Base-by-base conservation (phyloP, 2,797 vertebrate genomes). In the Eidolon dupreanum region DNA sequence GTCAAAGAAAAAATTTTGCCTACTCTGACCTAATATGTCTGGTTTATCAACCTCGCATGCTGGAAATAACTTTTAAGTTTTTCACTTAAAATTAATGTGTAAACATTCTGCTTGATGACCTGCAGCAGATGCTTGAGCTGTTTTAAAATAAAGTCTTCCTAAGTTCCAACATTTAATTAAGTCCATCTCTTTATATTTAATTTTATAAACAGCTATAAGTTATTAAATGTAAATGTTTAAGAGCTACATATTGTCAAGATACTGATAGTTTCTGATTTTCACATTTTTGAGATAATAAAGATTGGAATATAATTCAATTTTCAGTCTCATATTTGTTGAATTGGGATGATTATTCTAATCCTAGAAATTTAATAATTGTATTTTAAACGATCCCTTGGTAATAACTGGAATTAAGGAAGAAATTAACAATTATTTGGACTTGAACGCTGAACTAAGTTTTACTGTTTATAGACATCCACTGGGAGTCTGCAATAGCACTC, bases 351-450 rank as follows among this genome's bases (percentile, higher is more conserved):
- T 33, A 86, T 66, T 68, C 73, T 63, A 79, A 90, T 66, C 1
- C 5, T 95, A 90, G 26, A 78, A 90, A 93, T 91, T 96, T 98
- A 97, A 97, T 97, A 97, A 98, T 97, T 97, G 93, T 98, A 97
- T 92, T 97, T 96, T 97, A 79, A 97, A 92, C 65, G 63, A 17
- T 97, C 97, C 95, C 96, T 96, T 96, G 95, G 55, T 90, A 65
- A 49, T 83, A 7, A 57, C 91, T 95, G 88, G 96, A 98, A 98
- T 98, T 98, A 98, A 97, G 87, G 53, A 94, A 97, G 97, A 97
- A 98, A 98, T 98, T 87, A 97, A 98, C 97, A 97, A 88, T 97
- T 98, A 96, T 98, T 97, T 97, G 93, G 88, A 97, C 26, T 70
- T 97, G 96, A 98, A 97, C 93, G 93, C 97, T 96, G 97, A 96